A percentile compares a stretch with the other conserved stretches of the same genome.
phyloP scores from a whole-genome alignment of 2,113 vertebrate genomes.

The cattle (Bos taurus) region ARS-UCD2.0 NC_037357.1:133903001-133903500 shows the following conservation, averaged over 20 bases:
- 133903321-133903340: not conserved
- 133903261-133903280: not conserved
- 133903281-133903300: not conserved
- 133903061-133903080: not conserved
- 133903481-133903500: not conserved
- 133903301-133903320: not conserved
- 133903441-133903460: not conserved
- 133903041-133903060: accelerated
- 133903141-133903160: not conserved
- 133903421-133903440: not conserved
- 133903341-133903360: not conserved
- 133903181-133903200: too few relatives aligned
- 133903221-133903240: not conserved
- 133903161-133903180: not conserved
- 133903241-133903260: not conserved
- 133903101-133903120: not conserved
- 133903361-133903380: not conserved
- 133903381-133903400: not conserved
- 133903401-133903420: not conserved
- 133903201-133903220: not conserved
- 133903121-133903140: not conserved
- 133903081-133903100: not conserved
- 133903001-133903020: not conserved
- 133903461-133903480: accelerated
- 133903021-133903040: not conserved